Evolutionary conservation across 2,113 vertebrate genomes (phyloP).

Genomic region (Emydocephalus ijimae): DNA sequence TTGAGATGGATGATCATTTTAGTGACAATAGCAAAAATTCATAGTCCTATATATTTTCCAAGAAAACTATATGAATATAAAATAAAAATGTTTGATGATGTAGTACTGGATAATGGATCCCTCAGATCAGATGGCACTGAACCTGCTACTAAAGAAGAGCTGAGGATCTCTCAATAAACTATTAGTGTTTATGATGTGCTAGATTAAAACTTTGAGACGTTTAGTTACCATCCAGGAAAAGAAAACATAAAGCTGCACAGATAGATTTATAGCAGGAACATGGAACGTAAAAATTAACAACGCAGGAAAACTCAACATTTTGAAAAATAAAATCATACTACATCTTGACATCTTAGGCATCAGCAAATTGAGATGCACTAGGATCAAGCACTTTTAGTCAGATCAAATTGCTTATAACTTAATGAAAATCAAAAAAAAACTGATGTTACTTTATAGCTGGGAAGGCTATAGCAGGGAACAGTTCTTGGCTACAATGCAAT

Average conservation of each 20-base stretch:
- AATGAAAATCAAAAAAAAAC: not conserved
- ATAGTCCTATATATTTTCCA: not conserved
- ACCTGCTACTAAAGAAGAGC: not conserved
- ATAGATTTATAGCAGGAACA: not conserved
- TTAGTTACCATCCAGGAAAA: not conserved
- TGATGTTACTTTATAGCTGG: not conserved
- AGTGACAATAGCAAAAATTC: not conserved
- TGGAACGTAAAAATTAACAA: not conserved
- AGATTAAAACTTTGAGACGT: not conserved
- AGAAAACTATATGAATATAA: not conserved
- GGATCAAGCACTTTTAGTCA: not conserved
- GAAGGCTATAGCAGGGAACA: not conserved
- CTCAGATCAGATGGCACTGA: not conserved
- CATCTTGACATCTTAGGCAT: not conserved
- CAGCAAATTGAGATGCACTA: not conserved
- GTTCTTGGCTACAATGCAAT: not conserved
- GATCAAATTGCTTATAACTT: not conserved
- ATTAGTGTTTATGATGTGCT: not conserved
- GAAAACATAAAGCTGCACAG: not conserved
- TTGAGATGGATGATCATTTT: not conserved
- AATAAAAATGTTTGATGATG: not conserved
- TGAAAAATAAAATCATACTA: not conserved
- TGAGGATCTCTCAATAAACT: not conserved
- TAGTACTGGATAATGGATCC: not conserved
- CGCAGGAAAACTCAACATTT: not conserved